Percentiles rank a stretch among this genome's conserved stretches.
Evolutionary conservation across 2,797 vertebrate species (phyloP).

Genomic region (Melanotaenia maccullochi): DNA sequence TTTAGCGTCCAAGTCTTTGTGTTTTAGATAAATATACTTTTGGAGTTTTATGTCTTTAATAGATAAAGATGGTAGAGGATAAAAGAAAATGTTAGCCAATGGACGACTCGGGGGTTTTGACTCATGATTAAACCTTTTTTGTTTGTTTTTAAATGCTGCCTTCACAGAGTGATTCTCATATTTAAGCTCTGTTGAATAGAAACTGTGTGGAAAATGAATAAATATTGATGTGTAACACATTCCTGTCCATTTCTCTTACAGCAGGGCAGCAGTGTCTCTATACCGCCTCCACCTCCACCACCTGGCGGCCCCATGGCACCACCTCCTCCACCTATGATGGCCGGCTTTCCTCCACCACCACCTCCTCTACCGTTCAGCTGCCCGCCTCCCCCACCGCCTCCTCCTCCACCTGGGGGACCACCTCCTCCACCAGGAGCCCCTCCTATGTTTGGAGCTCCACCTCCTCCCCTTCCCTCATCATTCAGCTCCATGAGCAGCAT

Average conservation of each 20-base stretch:
- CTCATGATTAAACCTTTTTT: too few relatives aligned
- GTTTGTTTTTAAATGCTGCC: too few relatives aligned
- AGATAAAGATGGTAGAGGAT: neutral
- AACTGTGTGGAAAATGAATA: neutral
- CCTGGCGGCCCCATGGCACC: slow-evolving; percentile 86
- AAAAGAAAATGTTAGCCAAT: neutral
- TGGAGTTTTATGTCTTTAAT: neutral
- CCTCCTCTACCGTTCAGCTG: slow-evolving; percentile 87
- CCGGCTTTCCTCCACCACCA: slow-evolving; percentile 84
- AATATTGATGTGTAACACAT: neutral
- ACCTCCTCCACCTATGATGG: slow-evolving; percentile 80
- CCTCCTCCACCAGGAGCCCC: slow-evolving; percentile 88
- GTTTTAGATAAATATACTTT: neutral
- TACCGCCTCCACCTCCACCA: slow-evolving; percentile 84
- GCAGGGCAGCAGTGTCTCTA: slow-evolving; percentile 81
- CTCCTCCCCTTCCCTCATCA: slow-evolving; percentile 84
- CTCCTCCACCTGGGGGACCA: slow-evolving; percentile 80
- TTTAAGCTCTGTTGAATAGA: neutral
- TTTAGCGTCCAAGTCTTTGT: neutral
- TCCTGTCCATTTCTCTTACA: slow-evolving; percentile 44
- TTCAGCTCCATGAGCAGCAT: slow-evolving; percentile 76
- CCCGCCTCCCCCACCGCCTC: slow-evolving; percentile 87
- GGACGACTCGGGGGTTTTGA: neutral
- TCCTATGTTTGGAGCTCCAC: slow-evolving; percentile 86
- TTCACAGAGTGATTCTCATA: too few relatives aligned